A percentile compares a stretch with the other conserved stretches of the same genome.
Conservation (phyloP, 2,888 invertebrate genomes). For the Ditula angustiorana region DNA sequence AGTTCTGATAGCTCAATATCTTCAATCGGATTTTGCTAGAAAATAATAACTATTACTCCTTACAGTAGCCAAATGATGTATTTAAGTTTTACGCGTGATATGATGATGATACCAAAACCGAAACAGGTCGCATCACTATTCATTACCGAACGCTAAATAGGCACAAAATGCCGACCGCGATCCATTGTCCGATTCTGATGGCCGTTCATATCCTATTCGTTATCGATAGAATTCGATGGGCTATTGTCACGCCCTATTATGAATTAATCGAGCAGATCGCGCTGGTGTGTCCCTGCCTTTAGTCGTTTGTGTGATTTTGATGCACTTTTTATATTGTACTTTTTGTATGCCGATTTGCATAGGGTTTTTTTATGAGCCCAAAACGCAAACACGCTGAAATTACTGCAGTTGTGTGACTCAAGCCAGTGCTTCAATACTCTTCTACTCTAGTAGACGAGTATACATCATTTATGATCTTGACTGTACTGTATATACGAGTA, state of each 20-base stretch:
- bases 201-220: slow-evolving; percentile 30
- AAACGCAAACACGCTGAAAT: no score
- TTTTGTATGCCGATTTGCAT: background rate
- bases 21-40: no score
- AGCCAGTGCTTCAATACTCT: no score
- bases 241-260: slow-evolving; percentile 32
- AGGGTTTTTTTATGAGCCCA: no score
- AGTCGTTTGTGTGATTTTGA: background rate
- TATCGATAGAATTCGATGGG: slow-evolving; percentile 27
- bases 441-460: no score
- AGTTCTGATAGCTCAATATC: no score
- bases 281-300: slow-evolving; percentile 5
- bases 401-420: no score
- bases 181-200: slow-evolving; percentile 31
- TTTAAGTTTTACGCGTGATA: background rate
- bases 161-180: slow-evolving; percentile 26
- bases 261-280: slow-evolving; percentile 35
- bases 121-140: slow-evolving; percentile 15
- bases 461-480: no score
- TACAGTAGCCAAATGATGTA: no score
- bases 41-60: no score
- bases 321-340: background rate
- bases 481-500: no score
- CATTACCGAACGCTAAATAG: slow-evolving; percentile 34
- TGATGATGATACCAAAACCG: background rate